These are phyloP conservation scores for Sebastes schlegelii DNA, from an alignment of 2,113 vertebrate genomes.

Conservation along the genomic window DNA sequence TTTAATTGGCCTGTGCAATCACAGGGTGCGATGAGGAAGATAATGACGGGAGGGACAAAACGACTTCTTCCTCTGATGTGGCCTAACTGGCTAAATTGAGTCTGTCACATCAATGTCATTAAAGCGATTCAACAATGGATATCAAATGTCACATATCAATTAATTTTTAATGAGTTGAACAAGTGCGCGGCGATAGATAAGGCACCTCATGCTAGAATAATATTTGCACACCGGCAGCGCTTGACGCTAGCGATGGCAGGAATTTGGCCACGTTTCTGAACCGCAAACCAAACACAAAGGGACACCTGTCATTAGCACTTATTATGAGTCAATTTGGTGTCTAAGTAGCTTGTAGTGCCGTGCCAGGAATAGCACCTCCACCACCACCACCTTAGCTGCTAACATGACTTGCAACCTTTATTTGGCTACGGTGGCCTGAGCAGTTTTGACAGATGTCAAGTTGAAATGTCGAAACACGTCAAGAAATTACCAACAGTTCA, in stretches of 20 bases:
- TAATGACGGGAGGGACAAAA: constrained; percentile 70
- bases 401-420: constrained; percentile 27
- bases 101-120: constrained; percentile 74
- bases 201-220: constrained; percentile 26
- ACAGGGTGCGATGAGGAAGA: constrained; percentile 62
- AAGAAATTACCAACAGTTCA: constrained; percentile 55
- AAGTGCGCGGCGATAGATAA: constrained; percentile 43
- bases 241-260: constrained; percentile 28
- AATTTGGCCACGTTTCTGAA: constrained; percentile 53
- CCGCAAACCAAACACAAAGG: constrained; percentile 55
- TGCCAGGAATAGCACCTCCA: constrained; percentile 17
- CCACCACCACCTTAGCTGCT: constrained; percentile 20
- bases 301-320: constrained; percentile 77
- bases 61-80: constrained; percentile 59
- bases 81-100: constrained; percentile 73
- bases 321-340: constrained; percentile 60
- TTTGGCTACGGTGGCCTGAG: constrained; percentile 25
- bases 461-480: constrained; percentile 44
- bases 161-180: constrained; percentile 66
- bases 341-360: constrained; percentile 47
- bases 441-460: constrained; percentile 64
- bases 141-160: constrained; percentile 74
- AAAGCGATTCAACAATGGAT: constrained; percentile 66
- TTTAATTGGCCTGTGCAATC: constrained; percentile 77
- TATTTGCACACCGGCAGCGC: constrained; percentile 11